Evolutionary conservation across 2,113 vertebrate genomes (phyloP).

Genomic region (Mandrillus leucophaeus): DNA sequence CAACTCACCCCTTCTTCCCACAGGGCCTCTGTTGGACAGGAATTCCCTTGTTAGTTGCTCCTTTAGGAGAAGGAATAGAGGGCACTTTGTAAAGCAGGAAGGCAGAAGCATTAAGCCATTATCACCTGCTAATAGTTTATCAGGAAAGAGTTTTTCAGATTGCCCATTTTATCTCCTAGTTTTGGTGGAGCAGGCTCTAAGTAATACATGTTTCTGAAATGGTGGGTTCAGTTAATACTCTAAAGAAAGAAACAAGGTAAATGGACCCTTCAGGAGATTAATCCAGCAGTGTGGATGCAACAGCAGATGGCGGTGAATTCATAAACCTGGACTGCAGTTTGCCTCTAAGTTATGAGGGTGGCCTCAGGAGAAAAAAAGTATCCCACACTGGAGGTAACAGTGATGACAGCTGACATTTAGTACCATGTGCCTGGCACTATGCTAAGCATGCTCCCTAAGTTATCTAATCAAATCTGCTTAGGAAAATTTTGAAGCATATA

Average conservation of each 20-base stretch:
- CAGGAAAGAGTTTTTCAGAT: slow-evolving; percentile 25
- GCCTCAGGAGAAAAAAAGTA: neutral
- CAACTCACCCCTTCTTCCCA: neutral
- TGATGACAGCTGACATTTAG: neutral
- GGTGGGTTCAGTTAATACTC: neutral
- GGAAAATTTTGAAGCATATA: neutral
- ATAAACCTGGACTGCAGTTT: neutral
- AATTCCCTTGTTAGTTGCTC: neutral
- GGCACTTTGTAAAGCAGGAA: neutral
- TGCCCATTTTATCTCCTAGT: neutral
- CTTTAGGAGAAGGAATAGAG: neutral
- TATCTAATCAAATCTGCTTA: neutral
- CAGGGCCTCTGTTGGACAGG: neutral
- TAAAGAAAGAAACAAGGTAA: neutral
- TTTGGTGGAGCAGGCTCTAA: neutral
- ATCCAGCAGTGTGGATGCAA: too few species aligned
- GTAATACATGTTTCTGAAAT: neutral
- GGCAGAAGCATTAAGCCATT: neutral
- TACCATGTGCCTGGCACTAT: neutral
- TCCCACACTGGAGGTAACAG: neutral
- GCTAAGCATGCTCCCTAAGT: too few species aligned
- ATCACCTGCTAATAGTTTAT: neutral
- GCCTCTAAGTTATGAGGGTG: neutral
- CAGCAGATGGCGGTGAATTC: neutral
- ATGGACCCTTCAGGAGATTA: neutral